These are phyloP conservation scores for Apodemus sylvaticus DNA, from an alignment of 2,113 vertebrate species.

Conservation along the genomic window DNA sequence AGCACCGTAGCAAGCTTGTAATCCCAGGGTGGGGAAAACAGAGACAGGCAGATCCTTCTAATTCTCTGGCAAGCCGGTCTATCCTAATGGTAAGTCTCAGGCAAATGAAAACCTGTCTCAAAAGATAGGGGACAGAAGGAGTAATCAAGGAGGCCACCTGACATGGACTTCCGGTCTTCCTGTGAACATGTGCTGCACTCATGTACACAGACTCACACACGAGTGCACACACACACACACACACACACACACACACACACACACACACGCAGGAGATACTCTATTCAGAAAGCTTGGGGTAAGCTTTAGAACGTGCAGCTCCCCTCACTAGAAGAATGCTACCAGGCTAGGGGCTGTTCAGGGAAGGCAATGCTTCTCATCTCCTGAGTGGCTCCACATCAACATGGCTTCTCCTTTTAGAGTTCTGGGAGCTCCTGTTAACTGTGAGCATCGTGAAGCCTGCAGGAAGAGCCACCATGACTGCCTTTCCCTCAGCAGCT, in stretches of 20 bases:
- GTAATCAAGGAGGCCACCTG: background rate
- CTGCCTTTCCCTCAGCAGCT: background rate
- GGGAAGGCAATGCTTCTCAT: background rate
- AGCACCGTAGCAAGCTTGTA: background rate
- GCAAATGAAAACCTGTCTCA: background rate
- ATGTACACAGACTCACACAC: background rate
- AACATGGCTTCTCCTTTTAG: accelerated
- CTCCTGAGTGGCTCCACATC: background rate
- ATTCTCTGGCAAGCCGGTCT: background rate
- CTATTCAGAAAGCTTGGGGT: background rate
- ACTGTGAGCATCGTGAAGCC: background rate
- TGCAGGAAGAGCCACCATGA: background rate
- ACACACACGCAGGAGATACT: background rate
- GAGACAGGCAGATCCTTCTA: too few relatives aligned
- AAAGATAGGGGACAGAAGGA: background rate
- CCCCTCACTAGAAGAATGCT: background rate
- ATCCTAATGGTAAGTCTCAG: background rate
- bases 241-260: background rate
- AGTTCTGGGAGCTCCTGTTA: background rate
- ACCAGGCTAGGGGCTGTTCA: background rate
- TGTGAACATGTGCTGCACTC: too few relatives aligned
- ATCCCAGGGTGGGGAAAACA: background rate
- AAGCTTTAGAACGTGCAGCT: background rate
- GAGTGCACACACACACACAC: too few relatives aligned
- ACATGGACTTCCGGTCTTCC: background rate